phyloP scores from a whole-genome alignment of 30 jellyfish, hydroid and myxozoan genomes.

The Mastigias papua region DNA sequence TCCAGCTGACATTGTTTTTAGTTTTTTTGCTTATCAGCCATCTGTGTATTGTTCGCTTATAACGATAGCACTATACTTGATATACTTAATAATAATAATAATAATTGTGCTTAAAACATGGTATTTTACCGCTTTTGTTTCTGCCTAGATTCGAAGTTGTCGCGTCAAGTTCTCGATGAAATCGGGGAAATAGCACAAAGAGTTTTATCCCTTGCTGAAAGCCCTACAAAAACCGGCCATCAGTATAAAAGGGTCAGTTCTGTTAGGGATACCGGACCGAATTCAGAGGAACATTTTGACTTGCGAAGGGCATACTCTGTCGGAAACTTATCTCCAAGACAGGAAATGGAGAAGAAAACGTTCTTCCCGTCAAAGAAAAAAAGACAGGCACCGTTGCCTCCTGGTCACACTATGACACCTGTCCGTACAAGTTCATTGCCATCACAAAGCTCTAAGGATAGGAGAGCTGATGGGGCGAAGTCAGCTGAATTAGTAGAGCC shows the following conservation, averaged over 20 bases:
- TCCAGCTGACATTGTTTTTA: no score
- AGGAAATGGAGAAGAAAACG: constrained; percentile 6
- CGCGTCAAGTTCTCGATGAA: constrained; percentile 68
- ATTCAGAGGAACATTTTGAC: constrained; percentile 13
- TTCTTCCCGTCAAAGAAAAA: constrained; percentile 32
- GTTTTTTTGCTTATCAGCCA: no score
- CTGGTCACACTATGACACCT: constrained; percentile 22
- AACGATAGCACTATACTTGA: no score
- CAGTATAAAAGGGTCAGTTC: constrained; percentile 15
- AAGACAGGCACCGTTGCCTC: constrained; percentile 76
- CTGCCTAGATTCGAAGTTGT: constrained; percentile 63
- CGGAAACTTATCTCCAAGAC: constrained; percentile 23
- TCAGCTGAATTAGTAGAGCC: not conserved
- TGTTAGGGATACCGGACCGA: constrained; percentile 2
- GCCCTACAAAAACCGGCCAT: constrained; percentile 37
- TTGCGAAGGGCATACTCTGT: constrained; percentile 57
- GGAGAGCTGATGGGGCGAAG: constrained; percentile 31
- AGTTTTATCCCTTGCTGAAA: constrained; percentile 57
- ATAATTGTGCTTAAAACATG: no score
- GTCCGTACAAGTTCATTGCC: constrained; percentile 32
- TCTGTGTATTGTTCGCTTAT: no score
- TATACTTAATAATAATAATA: no score
- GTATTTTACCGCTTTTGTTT: not conserved
- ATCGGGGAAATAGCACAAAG: constrained; percentile 60
- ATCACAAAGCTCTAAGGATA: constrained; percentile 32